Evolutionary conservation across 2,113 vertebrate species (phyloP), one percentile per base, ranked within the genome.

Genomic region (Pyxicephalus adspersus): DNA sequence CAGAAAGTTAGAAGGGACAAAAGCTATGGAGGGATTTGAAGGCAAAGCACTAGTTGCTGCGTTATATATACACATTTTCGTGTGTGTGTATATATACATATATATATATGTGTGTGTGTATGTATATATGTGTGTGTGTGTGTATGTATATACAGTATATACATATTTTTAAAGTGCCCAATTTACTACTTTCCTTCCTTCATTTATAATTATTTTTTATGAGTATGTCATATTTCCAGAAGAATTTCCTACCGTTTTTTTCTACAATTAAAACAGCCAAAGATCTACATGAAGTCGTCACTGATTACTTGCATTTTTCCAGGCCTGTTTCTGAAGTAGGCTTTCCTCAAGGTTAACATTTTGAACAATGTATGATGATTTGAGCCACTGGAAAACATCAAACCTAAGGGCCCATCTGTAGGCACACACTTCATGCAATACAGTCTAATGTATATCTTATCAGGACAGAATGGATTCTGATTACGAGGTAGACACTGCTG

Each of bases 351-450:
- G 51, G 68, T 15, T n/a, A 57, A 54, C 15, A 16, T 73, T 73
- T 54, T 71, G 23, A 70, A 70, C 17, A 18, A 70, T 26, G 22
- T 61, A 22, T 26, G 45, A 70, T 71, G 51, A 76, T 29, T 64
- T 64, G 25, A 57, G 51, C 18, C 28, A 19, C 76, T 78, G 64
- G 64, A 67, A 67, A 52, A 58, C 55, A 78, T 78, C 28, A 65
- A 25, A 57, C 16, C 45, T 38, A 38, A 60, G 65, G 25, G 31
- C 19, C 54, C 17, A 31, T 73, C 78, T 81, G 78, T 81, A 73
- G 60, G 26, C 78, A 81, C 58, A 26, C 57, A 73, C 78, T 81
- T 71, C 13, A 81, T n/a, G 25, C 34, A 71, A 22, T 50, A 16
- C 13, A 72, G 67, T 20, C 68, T 34, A 63, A 18, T 26, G 52